Conservation (phyloP, 2,797 vertebrate species). For the Gallirallus australis region DNA sequence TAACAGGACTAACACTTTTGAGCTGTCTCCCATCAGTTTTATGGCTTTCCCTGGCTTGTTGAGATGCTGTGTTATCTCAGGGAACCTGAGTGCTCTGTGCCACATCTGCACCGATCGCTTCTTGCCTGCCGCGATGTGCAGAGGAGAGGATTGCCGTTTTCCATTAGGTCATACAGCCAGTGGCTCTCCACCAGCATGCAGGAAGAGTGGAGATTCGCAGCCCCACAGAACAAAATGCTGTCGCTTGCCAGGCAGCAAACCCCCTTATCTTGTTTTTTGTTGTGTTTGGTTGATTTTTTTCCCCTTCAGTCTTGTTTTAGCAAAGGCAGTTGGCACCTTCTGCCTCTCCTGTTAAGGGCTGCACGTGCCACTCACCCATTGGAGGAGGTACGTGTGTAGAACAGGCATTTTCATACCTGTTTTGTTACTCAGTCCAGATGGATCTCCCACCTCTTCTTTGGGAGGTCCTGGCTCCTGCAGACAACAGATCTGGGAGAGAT, state of each 20-base stretch:
- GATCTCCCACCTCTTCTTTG: not conserved
- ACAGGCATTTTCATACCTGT: not conserved
- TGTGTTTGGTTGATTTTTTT: not conserved
- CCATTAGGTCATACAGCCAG: not conserved
- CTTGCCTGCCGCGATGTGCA: not conserved
- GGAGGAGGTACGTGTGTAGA: not conserved
- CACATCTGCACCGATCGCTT: rapidly evolving
- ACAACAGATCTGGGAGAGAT: not conserved
- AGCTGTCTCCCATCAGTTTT: not conserved
- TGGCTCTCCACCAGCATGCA: not conserved
- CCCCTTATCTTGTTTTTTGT: not conserved
- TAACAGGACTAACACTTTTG: not conserved
- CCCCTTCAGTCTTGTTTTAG: not conserved
- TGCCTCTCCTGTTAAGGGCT: not conserved
- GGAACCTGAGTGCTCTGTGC: rapidly evolving
- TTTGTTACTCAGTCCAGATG: not conserved
- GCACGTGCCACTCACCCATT: not conserved
- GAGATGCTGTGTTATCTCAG: not conserved
- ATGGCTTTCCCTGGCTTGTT: not conserved
- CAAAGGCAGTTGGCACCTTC: not conserved
- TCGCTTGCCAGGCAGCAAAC: not conserved
- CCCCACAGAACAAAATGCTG: not conserved
- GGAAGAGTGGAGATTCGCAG: not conserved
- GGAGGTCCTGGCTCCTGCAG: not conserved
- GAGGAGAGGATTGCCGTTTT: not conserved